These are phyloP conservation scores for Oryzias javanicus DNA, from an alignment of 2,113 vertebrate species.

Conservation along the genomic window DNA sequence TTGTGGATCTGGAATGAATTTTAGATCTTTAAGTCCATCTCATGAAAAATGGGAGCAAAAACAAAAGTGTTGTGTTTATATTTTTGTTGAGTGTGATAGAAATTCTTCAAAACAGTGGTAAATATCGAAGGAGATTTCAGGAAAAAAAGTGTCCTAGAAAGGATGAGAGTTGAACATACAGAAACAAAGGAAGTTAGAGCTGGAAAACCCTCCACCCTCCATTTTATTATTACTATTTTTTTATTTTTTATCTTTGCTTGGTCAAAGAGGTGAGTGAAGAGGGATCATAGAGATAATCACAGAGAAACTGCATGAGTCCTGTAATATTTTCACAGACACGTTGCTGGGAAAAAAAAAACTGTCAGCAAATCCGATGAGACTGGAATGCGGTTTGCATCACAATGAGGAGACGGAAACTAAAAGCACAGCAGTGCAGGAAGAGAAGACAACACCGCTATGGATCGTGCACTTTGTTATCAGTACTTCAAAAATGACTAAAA, in stretches of 20 bases:
- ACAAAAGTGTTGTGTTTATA: too few species aligned
- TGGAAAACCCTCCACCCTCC: not conserved
- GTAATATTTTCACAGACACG: slow-evolving; percentile 40
- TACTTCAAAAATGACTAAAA: not conserved
- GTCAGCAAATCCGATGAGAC: slow-evolving; percentile 38
- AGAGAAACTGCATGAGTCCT: slow-evolving; percentile 4
- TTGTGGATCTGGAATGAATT: too few species aligned
- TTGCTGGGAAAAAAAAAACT: slow-evolving; percentile 6
- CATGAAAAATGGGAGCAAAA: too few species aligned
- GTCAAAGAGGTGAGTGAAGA: slow-evolving; percentile 9
- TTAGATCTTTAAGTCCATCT: too few species aligned
- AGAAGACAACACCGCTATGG: not conserved
- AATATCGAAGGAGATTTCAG: too few species aligned
- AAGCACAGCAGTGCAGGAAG: not conserved
- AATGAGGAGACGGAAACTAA: slow-evolving; percentile 11
- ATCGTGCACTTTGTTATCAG: not conserved
- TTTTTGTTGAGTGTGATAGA: too few species aligned
- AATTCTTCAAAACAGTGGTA: too few species aligned
- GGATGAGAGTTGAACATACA: too few species aligned
- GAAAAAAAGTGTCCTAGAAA: too few species aligned
- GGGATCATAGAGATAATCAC: slow-evolving; percentile 42
- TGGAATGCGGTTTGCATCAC: slow-evolving; percentile 1
- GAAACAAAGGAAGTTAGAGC: not conserved
- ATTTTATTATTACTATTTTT: not conserved
- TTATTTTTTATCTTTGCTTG: not conserved